These are phyloP conservation scores for Carettochelys insculpta DNA, from an alignment of 2,113 vertebrate genomes.

Conservation along the genomic window DNA sequence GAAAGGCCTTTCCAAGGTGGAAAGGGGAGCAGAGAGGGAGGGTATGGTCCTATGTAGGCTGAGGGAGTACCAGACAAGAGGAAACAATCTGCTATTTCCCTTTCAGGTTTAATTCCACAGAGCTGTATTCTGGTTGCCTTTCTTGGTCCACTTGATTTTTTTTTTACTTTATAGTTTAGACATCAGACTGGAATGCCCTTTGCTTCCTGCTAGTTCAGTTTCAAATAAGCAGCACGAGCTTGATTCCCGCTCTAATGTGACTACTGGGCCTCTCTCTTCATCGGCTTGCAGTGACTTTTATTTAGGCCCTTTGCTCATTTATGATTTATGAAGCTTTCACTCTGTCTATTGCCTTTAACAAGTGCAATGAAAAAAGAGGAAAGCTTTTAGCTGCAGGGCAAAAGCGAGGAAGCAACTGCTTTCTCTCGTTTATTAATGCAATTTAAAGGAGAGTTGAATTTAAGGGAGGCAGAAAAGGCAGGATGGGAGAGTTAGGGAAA, in stretches of 20 bases:
- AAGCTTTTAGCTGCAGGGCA: constrained; percentile 62
- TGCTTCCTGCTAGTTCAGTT: neutral
- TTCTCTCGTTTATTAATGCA: constrained; percentile 53
- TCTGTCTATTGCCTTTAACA: constrained; percentile 63
- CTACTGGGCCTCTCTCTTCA: neutral
- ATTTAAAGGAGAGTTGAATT: constrained; percentile 63
- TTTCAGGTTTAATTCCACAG: neutral
- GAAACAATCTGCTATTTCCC: neutral
- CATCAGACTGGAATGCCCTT: neutral
- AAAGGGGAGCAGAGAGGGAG: neutral
- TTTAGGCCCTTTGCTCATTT: constrained; percentile 64
- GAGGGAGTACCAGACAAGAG: neutral
- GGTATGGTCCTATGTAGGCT: neutral
- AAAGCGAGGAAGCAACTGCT: constrained; percentile 43
- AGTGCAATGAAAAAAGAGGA: constrained; percentile 54
- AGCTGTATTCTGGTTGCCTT: constrained; percentile 7
- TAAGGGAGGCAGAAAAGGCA: constrained; percentile 54
- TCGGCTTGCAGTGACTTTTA: constrained; percentile 22
- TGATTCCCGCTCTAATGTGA: neutral
- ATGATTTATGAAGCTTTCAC: constrained; percentile 70
- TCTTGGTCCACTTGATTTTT: neutral
- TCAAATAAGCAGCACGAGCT: neutral
- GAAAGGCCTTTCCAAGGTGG: neutral
- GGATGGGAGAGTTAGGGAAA: constrained; percentile 22
- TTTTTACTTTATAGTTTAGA: neutral